Conservation (phyloP, 2,888 invertebrate species). For the Pecten maximus region DNA sequence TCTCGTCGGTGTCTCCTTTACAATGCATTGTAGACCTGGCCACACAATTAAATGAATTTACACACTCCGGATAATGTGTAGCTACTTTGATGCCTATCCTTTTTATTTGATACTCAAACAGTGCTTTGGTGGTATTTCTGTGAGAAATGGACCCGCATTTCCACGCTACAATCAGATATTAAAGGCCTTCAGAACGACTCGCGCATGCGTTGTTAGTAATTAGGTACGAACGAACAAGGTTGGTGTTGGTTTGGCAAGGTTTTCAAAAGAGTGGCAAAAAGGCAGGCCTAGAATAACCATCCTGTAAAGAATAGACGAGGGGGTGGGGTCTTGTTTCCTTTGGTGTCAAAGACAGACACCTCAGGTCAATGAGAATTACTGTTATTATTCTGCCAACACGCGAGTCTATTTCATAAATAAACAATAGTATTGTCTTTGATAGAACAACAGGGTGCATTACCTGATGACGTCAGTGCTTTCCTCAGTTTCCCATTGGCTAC, state of each 20-base stretch:
- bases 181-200: background rate
- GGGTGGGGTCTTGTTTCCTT: background rate
- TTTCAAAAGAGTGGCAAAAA: conserved; percentile 15
- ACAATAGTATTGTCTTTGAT: background rate
- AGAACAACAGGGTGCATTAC: background rate
- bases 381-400: background rate
- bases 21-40: background rate
- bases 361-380: background rate
- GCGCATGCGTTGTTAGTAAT: background rate
- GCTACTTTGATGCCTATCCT: background rate
- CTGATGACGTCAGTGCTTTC: background rate
- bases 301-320: background rate
- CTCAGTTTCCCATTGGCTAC: background rate
- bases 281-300: background rate
- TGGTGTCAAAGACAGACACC: conserved; percentile 8
- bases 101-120: background rate
- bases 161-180: background rate
- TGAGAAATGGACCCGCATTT: background rate
- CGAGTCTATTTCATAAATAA: background rate
- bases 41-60: background rate
- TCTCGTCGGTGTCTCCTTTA: too few relatives aligned
- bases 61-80: background rate
- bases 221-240: background rate
- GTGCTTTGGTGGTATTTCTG: background rate
- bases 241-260: background rate